Base-by-base conservation (phyloP, 92 coral and sea anemone genomes). In the Bergia puertoricense region DNA sequence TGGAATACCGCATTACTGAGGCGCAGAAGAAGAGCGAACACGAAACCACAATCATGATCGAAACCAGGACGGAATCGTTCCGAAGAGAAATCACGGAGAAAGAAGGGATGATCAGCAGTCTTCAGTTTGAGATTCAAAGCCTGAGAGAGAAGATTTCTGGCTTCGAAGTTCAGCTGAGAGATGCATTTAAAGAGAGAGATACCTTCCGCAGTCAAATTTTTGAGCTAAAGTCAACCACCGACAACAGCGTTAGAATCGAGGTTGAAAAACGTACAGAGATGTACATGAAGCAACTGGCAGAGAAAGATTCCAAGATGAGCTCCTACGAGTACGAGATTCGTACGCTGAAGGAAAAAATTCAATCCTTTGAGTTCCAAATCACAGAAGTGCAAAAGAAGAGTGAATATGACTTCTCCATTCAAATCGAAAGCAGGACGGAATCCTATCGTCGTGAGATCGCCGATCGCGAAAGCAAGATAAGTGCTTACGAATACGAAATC, bases 311-410 rank as follows among this genome's bases (percentile, higher is more conserved):
- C 77, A 84, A 82, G 88, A 83, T 89, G 68, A 86, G 81, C 20
- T 79, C 88, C 42, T 89, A 83, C 74, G 91, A 82, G 62, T 74
- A 86, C 62, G 88, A 89, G 83, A 89, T 89, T 18, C 80, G 84
- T n/a, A 76, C 54, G 71, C 30, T 89, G 80, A 89, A 89, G 41
- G 91, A 84, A 16, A 76, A 36, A 46, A 42, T 59, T 0, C 15
- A 75, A 7, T 45, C 89, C 30, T 20, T 41, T 18, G 65, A 22
- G 8, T 78, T 16, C 30, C 30, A 30, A 30, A 30, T 30, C 30
- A 30, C 30, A 30, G 92, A 89, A 14, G 2, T n/a, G 10, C 89
- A 89, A 16, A 76, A 67, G 5, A 30, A 79, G 82, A 82, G 23
- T 13, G 86, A 82, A 10, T 77, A 66, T 0, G 15, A 82, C 6